Base-by-base conservation (phyloP, 2,113 vertebrate species). In the Poeciliopsis prolifica region DNA sequence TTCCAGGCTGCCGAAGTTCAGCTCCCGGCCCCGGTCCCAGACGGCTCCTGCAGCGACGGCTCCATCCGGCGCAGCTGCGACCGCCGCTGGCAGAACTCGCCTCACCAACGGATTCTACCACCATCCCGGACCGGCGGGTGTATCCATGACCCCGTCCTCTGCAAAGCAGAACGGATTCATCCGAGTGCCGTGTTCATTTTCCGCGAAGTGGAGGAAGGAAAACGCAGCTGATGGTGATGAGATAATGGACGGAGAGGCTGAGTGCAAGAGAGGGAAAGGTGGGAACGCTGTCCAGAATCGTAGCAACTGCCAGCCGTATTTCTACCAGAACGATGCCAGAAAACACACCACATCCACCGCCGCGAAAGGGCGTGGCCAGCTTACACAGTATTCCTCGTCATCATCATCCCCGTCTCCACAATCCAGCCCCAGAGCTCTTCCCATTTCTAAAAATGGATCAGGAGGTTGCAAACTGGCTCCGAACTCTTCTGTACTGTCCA, bases 1-100 rank as follows among this genome's bases (percentile, higher is more conserved):
- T 90, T 98, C 98, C 86, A 95, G 95, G 87, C 91, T 99, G 80
- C 98, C 97, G 4, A 98, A 97, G 89, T 99, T 98, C 78, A 94
- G 91, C 51, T 88, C 85, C 0, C 95, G 95, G 78, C 83, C 95
- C 82, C 86, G 90, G 73, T 33, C 75, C 22, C 87, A 77, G 65
- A 72, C 31, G 1, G 60, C 24, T 28, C 77, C 35, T 37, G 35
- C 69, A 0, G 31, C 75, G 0, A 17, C 68, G 3, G 1, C 65
- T 0, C 1, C 65, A 0, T 61, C 7, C 14, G 0, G 30, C 24
- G 8, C 19, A 58, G 4, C 40, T 9, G 5, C 66, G 2, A 9
- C 92, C 61, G 87, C 93, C 0, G 24, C 33, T 70, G 58, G 69
- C 83, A 86, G 77, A 68, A 93, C 70, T 2, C 86, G 80, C 60